Base-by-base conservation (phyloP, 2,888 invertebrate species). In the Himalopsyche japonica region DNA sequence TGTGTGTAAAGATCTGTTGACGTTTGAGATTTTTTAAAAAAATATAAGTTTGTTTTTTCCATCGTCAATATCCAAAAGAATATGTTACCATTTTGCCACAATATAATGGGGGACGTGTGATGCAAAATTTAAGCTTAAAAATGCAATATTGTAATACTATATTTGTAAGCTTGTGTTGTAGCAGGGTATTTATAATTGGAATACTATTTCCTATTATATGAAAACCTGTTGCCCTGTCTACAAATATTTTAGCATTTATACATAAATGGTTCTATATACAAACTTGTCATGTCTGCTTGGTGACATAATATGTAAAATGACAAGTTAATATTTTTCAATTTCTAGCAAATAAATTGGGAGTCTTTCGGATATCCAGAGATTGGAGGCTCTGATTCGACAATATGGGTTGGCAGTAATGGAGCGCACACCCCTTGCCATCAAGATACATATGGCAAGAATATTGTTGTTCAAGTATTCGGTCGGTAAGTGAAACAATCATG, bases 361-460 rank as follows among this genome's bases (percentile, higher is more conserved):
- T 90, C 91, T 84, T 94, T 97, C 90, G 98, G 98, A 0, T 96
- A 95, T 89, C 90, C 93, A 15, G 94, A 95, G 2, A 93, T 95
- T 88, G 92, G 92, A 87, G 94, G 94, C 3, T 89, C 92, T 15
- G 95, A 97, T 85, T 95, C 95, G 79, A 97, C 97, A 2, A 91
- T 98, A 82, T 98, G 98, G 98, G 93, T 98, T 87, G 97, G 98
- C 43, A 96, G 95, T 85, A 91, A 92, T 88, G 96, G 97, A 3
- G 96, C 98, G 2, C 97, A 98, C 89, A 99, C 99, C 0, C 97
- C 98, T 1, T 97, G 98, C 86, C 99, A 99, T 90, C 95, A 95
- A 89, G 99, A 99, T 89, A 96, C 97, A 0, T 99, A 98, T 90
- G 98, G 98, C 0, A 96, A 95, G 88, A 99, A 99, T 91, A 93